Evolutionary conservation across 2,113 vertebrate genomes (phyloP).

Genomic region (Takifugu flavidus): DNA sequence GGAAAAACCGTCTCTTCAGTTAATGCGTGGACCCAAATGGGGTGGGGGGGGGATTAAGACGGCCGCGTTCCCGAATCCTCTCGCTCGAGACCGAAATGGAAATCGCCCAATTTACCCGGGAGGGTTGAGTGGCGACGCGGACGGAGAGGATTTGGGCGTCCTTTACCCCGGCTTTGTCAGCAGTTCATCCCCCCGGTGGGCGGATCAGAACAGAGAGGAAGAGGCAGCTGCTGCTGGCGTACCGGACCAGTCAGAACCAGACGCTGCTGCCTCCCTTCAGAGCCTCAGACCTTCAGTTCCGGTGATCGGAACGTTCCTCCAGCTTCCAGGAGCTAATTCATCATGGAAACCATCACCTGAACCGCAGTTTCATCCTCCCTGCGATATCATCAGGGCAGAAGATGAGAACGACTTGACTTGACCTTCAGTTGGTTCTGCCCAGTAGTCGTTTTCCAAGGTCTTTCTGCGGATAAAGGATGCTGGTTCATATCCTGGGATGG

Average conservation of each 20-base stretch:
- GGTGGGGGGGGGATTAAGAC: constrained; percentile 49
- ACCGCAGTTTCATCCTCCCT: background rate
- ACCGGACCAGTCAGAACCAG: no score
- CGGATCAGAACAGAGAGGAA: constrained; percentile 32
- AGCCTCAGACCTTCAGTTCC: no score
- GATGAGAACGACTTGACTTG: background rate
- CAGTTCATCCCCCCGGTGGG: constrained; percentile 27
- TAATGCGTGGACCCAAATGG: constrained; percentile 21
- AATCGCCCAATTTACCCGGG: constrained; percentile 51
- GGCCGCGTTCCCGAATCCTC: constrained; percentile 37
- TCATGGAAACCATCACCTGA: no score
- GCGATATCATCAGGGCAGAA: background rate
- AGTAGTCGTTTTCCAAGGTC: no score
- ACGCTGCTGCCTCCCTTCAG: no score
- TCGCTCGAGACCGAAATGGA: constrained; percentile 48
- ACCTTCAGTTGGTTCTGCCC: background rate
- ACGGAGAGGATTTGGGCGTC: constrained; percentile 43
- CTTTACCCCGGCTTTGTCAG: constrained; percentile 39
- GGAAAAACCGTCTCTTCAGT: constrained; percentile 22
- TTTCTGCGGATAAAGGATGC: no score
- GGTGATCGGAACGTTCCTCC: no score
- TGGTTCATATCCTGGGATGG: no score
- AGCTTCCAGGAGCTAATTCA: no score
- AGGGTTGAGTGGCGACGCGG: constrained; percentile 16
- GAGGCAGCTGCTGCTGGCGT: background rate